Evolutionary conservation across 2,888 invertebrate species (phyloP).

Genomic region (Onthophagus sagittarius): DNA sequence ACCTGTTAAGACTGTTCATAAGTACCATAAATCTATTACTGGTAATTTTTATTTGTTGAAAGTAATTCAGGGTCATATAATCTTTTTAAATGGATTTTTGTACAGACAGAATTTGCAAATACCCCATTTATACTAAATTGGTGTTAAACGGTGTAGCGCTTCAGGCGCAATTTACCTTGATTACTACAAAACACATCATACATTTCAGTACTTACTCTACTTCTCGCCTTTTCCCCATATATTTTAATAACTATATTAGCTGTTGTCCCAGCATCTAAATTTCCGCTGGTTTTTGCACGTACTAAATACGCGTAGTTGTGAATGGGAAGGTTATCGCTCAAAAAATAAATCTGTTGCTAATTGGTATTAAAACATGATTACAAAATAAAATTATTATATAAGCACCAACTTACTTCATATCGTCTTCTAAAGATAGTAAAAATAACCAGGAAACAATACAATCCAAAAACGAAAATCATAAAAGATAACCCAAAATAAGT

Average conservation of each 20-base stretch:
- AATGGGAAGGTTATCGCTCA: slow-evolving; percentile 26
- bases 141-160: no score
- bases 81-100: no score
- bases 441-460: background rate
- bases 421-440: background rate
- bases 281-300: slow-evolving; percentile 17
- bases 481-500: background rate
- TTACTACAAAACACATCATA: no score
- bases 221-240: slow-evolving; percentile 8
- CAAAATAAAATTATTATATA: background rate
- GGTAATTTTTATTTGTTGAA: no score
- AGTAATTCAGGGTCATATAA: no score
- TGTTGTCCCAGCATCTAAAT: slow-evolving; percentile 14
- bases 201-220: slow-evolving; percentile 12
- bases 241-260: slow-evolving; percentile 22
- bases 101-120: no score
- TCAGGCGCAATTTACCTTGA: no score
- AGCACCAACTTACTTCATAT: background rate
- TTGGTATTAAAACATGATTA: background rate
- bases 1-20: no score
- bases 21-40: no score
- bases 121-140: no score
- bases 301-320: slow-evolving; percentile 28
- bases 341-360: slow-evolving; percentile 21
- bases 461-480: background rate